phyloP scores from a whole-genome alignment of 2,113 vertebrate genomes.

The Orcinus orca region DNA sequence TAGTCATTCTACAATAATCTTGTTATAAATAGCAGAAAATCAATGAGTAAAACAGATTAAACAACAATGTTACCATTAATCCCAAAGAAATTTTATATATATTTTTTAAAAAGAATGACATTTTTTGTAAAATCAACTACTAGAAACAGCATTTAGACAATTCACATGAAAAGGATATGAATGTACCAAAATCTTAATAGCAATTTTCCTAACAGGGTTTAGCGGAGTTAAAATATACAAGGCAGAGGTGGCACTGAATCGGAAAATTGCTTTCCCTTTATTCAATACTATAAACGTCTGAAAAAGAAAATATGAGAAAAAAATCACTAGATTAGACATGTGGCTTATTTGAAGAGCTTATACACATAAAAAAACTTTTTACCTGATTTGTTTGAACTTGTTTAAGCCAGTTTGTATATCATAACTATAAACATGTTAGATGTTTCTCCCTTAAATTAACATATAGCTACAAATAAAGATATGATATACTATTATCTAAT shows the following conservation, averaged over 20 bases:
- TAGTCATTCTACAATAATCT: background rate
- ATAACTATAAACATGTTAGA: background rate
- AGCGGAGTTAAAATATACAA: constrained; percentile 97
- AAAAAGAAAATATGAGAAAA: constrained; percentile 76
- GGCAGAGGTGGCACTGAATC: constrained; percentile 97
- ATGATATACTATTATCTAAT: background rate
- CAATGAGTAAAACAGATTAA: constrained; percentile 4
- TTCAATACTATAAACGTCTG: constrained; percentile 99
- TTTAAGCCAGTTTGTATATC: background rate
- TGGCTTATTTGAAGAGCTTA: background rate
- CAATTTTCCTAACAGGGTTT: constrained; percentile 95
- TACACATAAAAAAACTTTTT: constrained; percentile 3
- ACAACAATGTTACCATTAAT: background rate
- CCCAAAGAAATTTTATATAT: background rate
- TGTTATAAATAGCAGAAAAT: background rate
- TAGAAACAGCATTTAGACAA: constrained; percentile 51
- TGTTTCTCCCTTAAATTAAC: background rate
- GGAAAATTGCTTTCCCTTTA: constrained; percentile 94
- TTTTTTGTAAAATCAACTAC: constrained; percentile 4
- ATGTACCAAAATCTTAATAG: constrained; percentile 97
- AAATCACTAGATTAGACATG: constrained; percentile 35
- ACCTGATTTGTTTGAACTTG: background rate
- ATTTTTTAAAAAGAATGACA: background rate
- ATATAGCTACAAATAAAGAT: background rate
- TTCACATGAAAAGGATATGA: constrained; percentile 95